Evolutionary conservation across 2,797 vertebrate genomes (phyloP).

Genomic region (Cetoscarus ocellatus): DNA sequence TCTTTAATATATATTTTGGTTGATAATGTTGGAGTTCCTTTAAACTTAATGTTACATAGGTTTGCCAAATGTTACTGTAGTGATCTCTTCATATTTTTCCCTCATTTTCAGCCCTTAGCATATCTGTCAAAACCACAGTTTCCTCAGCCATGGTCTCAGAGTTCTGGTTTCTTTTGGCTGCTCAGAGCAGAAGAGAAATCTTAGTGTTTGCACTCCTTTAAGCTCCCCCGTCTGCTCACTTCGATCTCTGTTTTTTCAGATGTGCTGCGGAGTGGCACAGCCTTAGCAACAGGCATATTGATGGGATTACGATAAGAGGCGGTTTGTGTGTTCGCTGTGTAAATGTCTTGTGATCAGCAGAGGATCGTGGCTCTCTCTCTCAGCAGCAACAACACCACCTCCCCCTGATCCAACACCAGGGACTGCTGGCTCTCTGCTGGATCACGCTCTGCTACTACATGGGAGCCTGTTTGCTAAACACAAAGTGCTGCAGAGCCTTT

Average conservation of each 20-base stretch:
- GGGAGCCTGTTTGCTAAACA: constrained; percentile 21
- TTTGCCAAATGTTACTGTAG: too few relatives aligned
- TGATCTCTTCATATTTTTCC: too few relatives aligned
- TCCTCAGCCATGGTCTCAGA: not conserved
- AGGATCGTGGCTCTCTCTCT: constrained; percentile 29
- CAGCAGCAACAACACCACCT: constrained; percentile 40
- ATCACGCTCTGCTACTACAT: constrained; percentile 1
- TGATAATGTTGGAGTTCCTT: too few relatives aligned
- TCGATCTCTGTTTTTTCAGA: constrained; percentile 18
- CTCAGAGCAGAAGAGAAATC: not conserved
- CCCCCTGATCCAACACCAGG: constrained; percentile 33
- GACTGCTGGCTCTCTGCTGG: constrained; percentile 48
- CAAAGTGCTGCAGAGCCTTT: constrained; percentile 15
- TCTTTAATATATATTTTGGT: too few relatives aligned
- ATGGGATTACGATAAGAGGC: constrained; percentile 34
- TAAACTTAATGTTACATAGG: too few relatives aligned
- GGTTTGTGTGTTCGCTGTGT: constrained; percentile 42
- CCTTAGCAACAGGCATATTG: constrained; percentile 38
- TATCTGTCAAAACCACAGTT: not conserved
- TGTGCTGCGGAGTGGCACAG: constrained; percentile 5
- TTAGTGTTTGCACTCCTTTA: not conserved
- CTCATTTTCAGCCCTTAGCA: too few relatives aligned
- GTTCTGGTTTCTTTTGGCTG: not conserved
- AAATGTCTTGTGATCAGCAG: constrained; percentile 54
- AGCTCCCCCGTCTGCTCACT: constrained; percentile 9